Conservation (phyloP, 2,888 invertebrate genomes). For the Melanophora roralis region DNA sequence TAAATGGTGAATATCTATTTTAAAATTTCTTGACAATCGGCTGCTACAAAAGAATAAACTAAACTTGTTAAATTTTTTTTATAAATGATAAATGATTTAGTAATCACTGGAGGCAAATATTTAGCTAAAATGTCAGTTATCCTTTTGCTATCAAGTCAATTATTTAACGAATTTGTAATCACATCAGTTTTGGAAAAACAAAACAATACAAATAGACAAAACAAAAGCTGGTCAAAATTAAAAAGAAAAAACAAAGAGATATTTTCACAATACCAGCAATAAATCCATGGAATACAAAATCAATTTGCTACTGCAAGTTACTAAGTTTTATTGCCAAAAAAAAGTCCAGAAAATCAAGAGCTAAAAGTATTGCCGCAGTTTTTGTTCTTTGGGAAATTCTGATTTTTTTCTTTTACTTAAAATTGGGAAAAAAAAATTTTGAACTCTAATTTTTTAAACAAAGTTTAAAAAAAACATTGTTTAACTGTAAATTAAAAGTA, state of each 20-base stretch:
- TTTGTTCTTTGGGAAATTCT: no score
- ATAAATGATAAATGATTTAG: constrained; percentile 30
- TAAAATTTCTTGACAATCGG: constrained; percentile 18
- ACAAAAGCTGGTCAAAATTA: constrained; percentile 27
- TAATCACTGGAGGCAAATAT: constrained; percentile 49
- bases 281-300: constrained; percentile 58
- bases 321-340: constrained; percentile 33
- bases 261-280: constrained; percentile 40
- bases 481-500: neutral
- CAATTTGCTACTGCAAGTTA: constrained; percentile 64
- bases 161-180: constrained; percentile 62
- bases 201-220: constrained; percentile 18
- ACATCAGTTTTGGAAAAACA: constrained; percentile 47
- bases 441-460: no score
- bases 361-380: constrained; percentile 19
- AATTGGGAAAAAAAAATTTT: no score
- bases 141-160: constrained; percentile 61
- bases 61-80: neutral
- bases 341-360: constrained; percentile 9
- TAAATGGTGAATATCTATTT: neutral
- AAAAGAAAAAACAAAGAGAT: constrained; percentile 21
- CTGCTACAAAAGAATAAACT: neutral
- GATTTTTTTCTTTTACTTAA: no score
- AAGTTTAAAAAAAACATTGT: no score
- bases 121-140: constrained; percentile 62